phyloP scores from a whole-genome alignment of 2,888 invertebrate genomes.

The Capitulum mitella region DNA sequence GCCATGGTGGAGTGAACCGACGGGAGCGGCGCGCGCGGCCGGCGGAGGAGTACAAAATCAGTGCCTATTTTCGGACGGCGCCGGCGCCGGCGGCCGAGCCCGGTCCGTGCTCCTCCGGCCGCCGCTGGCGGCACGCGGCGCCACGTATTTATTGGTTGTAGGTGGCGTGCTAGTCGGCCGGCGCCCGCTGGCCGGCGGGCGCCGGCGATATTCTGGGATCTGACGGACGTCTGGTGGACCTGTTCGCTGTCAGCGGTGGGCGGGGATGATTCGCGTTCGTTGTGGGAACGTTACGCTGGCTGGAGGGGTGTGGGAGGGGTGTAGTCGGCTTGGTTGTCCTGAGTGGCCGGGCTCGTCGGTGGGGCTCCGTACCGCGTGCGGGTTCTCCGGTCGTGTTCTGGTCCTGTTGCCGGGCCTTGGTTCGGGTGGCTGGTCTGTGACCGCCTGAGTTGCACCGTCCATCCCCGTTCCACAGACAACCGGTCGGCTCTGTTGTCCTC shows the following conservation, averaged over 20 bases:
- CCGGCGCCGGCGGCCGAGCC: too few species aligned
- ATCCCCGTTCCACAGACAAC: too few species aligned
- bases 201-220: not conserved
- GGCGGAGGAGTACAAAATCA: slow-evolving; percentile 9
- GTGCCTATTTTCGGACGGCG: not conserved
- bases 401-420: too few species aligned
- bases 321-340: not conserved
- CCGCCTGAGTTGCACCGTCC: too few species aligned
- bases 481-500: too few species aligned
- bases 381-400: too few species aligned
- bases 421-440: too few species aligned
- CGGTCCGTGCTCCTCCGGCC: too few species aligned
- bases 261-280: not conserved
- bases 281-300: too few species aligned
- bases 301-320: not conserved
- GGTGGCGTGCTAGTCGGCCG: not conserved
- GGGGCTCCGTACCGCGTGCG: too few species aligned
- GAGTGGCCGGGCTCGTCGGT: not conserved
- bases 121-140: too few species aligned
- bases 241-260: not conserved
- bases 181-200: not conserved
- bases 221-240: not conserved
- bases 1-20: not conserved
- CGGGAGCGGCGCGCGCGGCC: not conserved
- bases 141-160: not conserved